Conservation (phyloP, 2,113 vertebrate species). For the Pelodiscus sinensis region DNA sequence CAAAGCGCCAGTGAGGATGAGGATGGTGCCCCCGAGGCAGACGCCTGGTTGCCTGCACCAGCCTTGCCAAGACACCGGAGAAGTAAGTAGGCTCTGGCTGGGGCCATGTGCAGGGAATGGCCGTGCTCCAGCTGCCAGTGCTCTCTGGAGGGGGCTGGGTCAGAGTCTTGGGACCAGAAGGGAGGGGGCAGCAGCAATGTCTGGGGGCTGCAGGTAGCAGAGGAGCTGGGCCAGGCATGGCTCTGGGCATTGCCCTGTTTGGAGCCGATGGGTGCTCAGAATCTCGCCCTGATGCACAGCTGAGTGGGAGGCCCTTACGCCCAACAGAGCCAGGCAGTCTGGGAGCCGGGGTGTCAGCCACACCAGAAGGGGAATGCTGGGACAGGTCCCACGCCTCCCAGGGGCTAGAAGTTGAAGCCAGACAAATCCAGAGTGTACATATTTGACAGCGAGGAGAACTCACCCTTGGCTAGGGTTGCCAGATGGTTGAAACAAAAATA, state of each 20-base stretch:
- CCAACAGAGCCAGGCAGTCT: too few relatives aligned
- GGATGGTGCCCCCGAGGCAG: neutral
- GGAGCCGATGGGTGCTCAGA: neutral
- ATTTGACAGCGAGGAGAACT: too few relatives aligned
- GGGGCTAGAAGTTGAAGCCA: too few relatives aligned
- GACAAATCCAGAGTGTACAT: too few relatives aligned
- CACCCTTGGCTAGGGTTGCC: too few relatives aligned
- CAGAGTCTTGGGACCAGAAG: neutral
- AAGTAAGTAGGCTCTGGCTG: neutral
- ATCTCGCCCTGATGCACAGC: neutral
- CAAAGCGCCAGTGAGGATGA: neutral
- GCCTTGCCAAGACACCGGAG: neutral
- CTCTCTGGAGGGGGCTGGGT: neutral
- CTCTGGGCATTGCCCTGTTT: neutral
- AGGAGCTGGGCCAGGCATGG: neutral
- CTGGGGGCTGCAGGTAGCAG: neutral
- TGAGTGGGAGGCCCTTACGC: too few relatives aligned
- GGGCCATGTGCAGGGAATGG: neutral
- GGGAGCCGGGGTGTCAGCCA: too few relatives aligned
- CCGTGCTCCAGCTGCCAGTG: neutral
- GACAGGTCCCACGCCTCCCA: too few relatives aligned
- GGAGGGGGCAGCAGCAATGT: neutral
- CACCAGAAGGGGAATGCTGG: too few relatives aligned
- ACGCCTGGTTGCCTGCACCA: neutral
- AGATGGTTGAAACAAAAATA: too few relatives aligned